phyloP scores from a whole-genome alignment of 2,888 invertebrate species.

The Troglohyphantes excavatus region DNA sequence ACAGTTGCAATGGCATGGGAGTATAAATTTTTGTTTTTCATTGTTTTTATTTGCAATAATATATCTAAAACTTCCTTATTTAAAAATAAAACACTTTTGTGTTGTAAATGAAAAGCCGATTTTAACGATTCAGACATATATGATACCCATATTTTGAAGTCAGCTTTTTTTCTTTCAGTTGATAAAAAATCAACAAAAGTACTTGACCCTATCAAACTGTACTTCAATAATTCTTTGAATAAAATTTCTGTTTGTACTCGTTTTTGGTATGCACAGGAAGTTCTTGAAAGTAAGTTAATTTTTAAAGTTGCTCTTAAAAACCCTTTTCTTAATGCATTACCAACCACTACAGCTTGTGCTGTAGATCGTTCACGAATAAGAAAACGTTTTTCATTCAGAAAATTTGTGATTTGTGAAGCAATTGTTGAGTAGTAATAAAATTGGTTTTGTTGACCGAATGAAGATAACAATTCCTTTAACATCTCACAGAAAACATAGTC shows the following conservation, averaged over 20 bases:
- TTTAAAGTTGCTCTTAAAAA: neutral
- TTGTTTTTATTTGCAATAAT: slow-evolving; percentile 11
- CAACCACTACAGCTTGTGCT: slow-evolving; percentile 13
- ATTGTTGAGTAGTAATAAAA: neutral
- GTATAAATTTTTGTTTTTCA: neutral
- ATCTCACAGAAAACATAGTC: neutral
- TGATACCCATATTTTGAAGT: neutral
- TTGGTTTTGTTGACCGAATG: neutral
- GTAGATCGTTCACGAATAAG: neutral
- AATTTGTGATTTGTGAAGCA: slow-evolving; percentile 7
- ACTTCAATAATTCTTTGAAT: slow-evolving; percentile 21
- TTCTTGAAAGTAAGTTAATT: neutral
- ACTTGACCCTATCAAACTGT: slow-evolving; percentile 6
- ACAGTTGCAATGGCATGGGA: slow-evolving; percentile 10
- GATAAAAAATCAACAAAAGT: slow-evolving; percentile 5
- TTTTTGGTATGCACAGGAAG: neutral
- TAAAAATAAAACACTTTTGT: neutral
- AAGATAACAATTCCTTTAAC: slow-evolving; percentile 15
- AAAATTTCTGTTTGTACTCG: neutral
- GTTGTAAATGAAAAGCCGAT: neutral
- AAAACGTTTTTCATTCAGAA: slow-evolving; percentile 7
- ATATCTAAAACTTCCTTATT: neutral
- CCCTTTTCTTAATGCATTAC: slow-evolving; percentile 17
- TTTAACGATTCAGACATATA: slow-evolving; percentile 13
- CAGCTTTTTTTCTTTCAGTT: neutral